Evolutionary conservation across 2,113 vertebrate species (phyloP), one percentile per base, ranked within the genome.

Genomic region (Eretmochelys imbricata): DNA sequence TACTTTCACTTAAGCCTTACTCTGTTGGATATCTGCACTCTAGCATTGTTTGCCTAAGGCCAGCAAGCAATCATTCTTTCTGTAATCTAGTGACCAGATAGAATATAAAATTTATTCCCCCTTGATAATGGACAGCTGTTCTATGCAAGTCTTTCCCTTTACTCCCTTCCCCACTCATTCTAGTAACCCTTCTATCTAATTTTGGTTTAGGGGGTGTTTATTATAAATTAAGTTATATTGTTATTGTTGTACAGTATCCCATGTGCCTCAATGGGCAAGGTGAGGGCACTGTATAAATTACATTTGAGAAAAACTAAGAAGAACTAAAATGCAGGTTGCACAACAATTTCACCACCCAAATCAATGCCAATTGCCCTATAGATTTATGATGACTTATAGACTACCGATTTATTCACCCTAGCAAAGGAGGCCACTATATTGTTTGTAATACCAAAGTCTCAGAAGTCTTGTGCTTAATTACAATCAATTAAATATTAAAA

Each of bases 1-100:
- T n/a, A 3, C 2, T 0, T 80, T 88, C 42, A 42, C 78, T 31
- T 49, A 38, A 65, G 84, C 69, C 16, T 65, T 31, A 69, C 87
- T 57, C 59, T 81, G 16, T 20, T 72, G n/a, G n/a, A 5, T 27
- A 57, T 20, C 75, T 31, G 31, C n/a, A 38, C 16, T 62, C 59
- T 72, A 31, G 7, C 16, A 38, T 35, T 72, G 17, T 62, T 76
- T 87, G 3, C 69, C 83, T 90, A 65, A 16, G 94, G 85, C 46
- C 6, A 76, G 35, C 4, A 80, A 42, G 16, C 54, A 86, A 89
- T 62, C 88, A 88, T 49, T 86, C 51, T 86, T 96, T 72, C 48
- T 50, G 91, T 97, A 96, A 97, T 96, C 97, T 97, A 97, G 95
- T 96, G 94, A 95, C 84, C 95, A 93, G 85, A 93, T 38, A 62